Percentiles rank a stretch among this genome's conserved stretches.
Conservation (phyloP, 2,113 vertebrate genomes). For the Xerus inauris region DNA sequence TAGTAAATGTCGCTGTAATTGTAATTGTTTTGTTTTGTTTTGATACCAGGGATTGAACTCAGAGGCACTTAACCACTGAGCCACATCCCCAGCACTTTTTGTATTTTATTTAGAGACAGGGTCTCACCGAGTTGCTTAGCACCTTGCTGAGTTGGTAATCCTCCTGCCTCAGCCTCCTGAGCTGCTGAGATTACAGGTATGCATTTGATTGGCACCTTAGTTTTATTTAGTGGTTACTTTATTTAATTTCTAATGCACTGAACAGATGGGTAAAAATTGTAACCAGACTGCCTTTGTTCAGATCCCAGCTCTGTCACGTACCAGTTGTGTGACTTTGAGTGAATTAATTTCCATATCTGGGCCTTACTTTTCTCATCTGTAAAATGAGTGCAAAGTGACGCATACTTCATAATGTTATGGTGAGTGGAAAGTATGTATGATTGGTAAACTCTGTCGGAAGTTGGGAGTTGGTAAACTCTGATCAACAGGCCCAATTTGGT, state of each 20-base stretch:
- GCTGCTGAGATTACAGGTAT: no score
- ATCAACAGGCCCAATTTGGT: background rate
- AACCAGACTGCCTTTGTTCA: background rate
- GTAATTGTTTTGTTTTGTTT: background rate
- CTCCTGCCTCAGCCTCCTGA: no score
- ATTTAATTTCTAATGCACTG: background rate
- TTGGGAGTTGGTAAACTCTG: background rate
- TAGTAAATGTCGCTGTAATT: background rate
- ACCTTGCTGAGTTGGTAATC: no score
- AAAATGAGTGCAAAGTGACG: background rate
- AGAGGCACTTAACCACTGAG: no score
- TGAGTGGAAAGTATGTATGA: background rate
- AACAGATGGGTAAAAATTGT: background rate
- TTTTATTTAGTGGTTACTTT: background rate
- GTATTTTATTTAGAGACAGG: no score
- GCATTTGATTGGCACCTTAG: background rate
- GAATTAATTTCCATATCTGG: background rate
- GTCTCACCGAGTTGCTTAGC: no score
- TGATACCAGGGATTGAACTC: no score
- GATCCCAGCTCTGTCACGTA: background rate
- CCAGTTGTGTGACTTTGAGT: background rate
- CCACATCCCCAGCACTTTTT: no score
- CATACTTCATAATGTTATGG: background rate
- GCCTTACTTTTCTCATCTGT: background rate
- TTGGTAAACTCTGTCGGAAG: background rate